Conservation (phyloP, 2,797 vertebrate species). For the Macroramphosus scolopax region DNA sequence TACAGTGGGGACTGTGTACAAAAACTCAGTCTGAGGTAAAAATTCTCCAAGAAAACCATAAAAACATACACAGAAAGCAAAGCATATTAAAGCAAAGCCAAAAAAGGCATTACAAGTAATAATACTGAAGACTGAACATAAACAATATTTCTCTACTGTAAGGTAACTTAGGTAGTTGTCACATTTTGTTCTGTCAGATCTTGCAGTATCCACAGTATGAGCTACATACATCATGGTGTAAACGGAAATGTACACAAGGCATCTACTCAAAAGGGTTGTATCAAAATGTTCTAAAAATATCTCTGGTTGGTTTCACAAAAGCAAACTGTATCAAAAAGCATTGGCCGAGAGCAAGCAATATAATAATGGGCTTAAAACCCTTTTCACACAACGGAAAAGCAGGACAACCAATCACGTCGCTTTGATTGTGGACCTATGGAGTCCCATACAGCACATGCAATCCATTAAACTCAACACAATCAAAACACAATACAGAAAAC, state of each 20-base stretch:
- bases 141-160: constrained; percentile 60
- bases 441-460: constrained; percentile 80
- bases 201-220: constrained; percentile 78
- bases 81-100: constrained; percentile 79
- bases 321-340: constrained; percentile 81
- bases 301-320: constrained; percentile 81
- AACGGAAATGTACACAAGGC: constrained; percentile 79
- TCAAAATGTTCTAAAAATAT: constrained; percentile 83
- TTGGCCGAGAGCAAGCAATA: constrained; percentile 77
- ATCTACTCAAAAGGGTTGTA: constrained; percentile 80
- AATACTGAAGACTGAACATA: constrained; percentile 69
- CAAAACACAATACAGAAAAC: constrained; percentile 71
- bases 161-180: constrained; percentile 75
- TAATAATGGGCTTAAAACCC: constrained; percentile 64
- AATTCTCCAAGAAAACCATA: constrained; percentile 68
- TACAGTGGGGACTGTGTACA: constrained; percentile 57
- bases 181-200: constrained; percentile 73
- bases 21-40: constrained; percentile 75
- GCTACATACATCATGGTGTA: constrained; percentile 79
- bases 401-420: constrained; percentile 76
- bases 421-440: constrained; percentile 76
- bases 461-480: constrained; percentile 77
- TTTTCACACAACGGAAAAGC: constrained; percentile 74
- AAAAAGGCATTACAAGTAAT: constrained; percentile 69
- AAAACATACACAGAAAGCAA: constrained; percentile 73